Conservation (phyloP, 2,888 invertebrate species). For the Drosophila anomalata region DNA sequence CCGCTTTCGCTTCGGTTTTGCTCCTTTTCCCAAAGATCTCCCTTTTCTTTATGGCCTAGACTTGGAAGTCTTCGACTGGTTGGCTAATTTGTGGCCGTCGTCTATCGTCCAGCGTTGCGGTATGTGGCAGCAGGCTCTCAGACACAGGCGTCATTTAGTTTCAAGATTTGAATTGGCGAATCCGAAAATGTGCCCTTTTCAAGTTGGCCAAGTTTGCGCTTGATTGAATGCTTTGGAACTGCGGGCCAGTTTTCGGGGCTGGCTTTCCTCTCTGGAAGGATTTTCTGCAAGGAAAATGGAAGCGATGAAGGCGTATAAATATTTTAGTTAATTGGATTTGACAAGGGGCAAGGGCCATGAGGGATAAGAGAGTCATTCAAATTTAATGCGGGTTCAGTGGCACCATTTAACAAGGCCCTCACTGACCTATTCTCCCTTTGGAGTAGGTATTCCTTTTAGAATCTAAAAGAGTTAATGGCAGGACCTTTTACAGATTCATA, state of each 20-base stretch:
- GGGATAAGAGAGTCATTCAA: conserved; percentile 1
- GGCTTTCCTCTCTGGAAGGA: not conserved
- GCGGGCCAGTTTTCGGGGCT: conserved; percentile 28
- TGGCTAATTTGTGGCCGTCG: conserved; percentile 76
- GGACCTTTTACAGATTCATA: not conserved
- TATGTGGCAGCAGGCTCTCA: conserved; percentile 66
- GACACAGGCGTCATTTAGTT: conserved; percentile 80
- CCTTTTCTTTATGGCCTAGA: conserved; percentile 35
- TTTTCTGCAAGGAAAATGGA: conserved; percentile 28
- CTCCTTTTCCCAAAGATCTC: conserved; percentile 13
- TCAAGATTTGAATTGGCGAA: conserved; percentile 35
- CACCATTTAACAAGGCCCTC: not conserved
- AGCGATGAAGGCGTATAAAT: conserved; percentile 21
- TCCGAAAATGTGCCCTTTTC: conserved; percentile 40
- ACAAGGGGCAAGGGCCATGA: conserved; percentile 5
- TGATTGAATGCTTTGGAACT: conserved; percentile 46
- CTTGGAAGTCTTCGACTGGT: conserved; percentile 63
- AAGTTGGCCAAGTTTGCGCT: conserved; percentile 39
- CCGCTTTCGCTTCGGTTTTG: conserved; percentile 9
- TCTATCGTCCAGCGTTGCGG: conserved; percentile 74
- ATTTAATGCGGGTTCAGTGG: conserved; percentile 8
- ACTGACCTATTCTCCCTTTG: not conserved
- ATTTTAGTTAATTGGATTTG: conserved; percentile 42
- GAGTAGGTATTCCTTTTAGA: conserved; percentile 2
- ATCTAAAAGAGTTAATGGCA: not conserved